Percentiles rank a stretch among this genome's conserved stretches.
phyloP scores from a whole-genome alignment of 2,113 vertebrate genomes.

The Nothobranchius kuhntae region DNA sequence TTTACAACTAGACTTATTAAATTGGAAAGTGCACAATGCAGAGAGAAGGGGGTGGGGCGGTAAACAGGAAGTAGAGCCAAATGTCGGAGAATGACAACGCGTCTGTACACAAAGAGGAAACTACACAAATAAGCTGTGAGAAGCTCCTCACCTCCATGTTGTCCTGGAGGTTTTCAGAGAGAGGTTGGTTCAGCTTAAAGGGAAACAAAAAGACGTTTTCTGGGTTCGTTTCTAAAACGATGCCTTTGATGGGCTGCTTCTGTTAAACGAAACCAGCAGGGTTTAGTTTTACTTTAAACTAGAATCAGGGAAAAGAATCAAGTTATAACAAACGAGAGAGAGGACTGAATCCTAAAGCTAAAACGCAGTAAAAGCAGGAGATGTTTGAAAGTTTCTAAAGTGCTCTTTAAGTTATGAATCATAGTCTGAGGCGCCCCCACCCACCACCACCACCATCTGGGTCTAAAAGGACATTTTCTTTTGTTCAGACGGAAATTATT shows the following conservation, averaged over 20 bases:
- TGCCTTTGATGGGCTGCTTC: background rate
- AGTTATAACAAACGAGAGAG: too few relatives aligned
- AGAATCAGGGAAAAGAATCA: too few relatives aligned
- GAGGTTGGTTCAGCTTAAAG: too few relatives aligned
- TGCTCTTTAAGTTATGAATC: background rate
- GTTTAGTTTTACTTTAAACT: too few relatives aligned
- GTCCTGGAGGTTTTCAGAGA: too few relatives aligned
- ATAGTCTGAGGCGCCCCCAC: background rate
- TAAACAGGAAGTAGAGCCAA: constrained; percentile 12
- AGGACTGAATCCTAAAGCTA: background rate
- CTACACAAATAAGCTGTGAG: background rate
- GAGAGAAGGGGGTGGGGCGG: background rate
- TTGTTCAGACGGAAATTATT: background rate
- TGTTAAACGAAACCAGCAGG: too few relatives aligned
- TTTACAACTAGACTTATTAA: constrained; percentile 46
- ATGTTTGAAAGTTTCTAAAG: background rate
- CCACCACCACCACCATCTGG: background rate
- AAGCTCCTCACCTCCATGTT: too few relatives aligned
- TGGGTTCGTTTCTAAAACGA: background rate
- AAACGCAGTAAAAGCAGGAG: background rate
- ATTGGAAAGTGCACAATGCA: constrained; percentile 30
- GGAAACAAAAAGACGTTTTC: background rate
- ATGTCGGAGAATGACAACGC: constrained; percentile 23
- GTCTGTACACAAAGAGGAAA: constrained; percentile 5
- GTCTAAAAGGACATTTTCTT: background rate